Conservation (phyloP, 2,113 vertebrate genomes). For the Vimba vimba region DNA sequence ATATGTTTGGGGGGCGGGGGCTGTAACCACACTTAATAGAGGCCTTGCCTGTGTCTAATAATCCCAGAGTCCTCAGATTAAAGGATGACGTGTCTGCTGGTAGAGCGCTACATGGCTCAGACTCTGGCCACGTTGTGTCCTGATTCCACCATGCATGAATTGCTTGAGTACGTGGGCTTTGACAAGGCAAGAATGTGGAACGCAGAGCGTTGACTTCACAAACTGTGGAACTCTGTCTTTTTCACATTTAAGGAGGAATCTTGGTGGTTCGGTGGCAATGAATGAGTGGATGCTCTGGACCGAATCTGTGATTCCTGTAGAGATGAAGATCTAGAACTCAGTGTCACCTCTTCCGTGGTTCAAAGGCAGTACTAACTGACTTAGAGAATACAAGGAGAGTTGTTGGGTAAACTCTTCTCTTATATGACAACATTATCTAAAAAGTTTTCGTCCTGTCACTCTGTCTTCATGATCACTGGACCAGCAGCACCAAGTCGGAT, state of each 20-base stretch:
- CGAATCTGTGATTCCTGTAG: neutral
- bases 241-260: neutral
- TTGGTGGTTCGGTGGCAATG: neutral
- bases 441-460: neutral
- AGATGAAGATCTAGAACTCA: neutral
- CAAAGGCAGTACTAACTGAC: neutral
- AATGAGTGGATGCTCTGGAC: neutral
- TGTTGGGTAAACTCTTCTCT: neutral
- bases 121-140: constrained; percentile 34
- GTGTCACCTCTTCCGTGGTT: neutral
- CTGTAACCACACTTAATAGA: constrained; percentile 29
- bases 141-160: constrained; percentile 1
- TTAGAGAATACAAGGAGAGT: neutral
- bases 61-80: constrained; percentile 57
- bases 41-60: constrained; percentile 35
- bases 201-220: neutral
- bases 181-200: constrained; percentile 1
- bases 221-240: neutral
- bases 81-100: constrained; percentile 45
- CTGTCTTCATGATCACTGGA: constrained; percentile 20
- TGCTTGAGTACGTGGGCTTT: neutral
- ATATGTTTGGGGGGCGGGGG: constrained; percentile 8
- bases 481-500: neutral
- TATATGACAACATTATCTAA: neutral
- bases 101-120: constrained; percentile 35